A percentile compares a stretch with the other conserved stretches of the same genome.
Evolutionary conservation across 92 coral and sea anemone species (phyloP).

Genomic region (Epizoanthus rinbou): DNA sequence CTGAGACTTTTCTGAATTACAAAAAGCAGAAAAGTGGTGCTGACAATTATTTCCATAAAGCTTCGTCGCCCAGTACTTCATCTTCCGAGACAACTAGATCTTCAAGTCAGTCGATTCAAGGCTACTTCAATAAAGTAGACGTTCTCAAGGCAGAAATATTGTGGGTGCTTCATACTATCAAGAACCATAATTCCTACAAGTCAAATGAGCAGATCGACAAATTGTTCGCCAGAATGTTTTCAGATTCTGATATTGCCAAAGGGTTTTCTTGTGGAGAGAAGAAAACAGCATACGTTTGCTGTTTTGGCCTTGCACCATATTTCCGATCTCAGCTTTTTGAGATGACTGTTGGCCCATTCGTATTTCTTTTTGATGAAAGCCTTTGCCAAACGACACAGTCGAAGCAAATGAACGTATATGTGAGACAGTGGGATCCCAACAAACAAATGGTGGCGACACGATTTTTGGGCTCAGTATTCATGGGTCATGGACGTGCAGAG

Average conservation of each 20-base stretch:
- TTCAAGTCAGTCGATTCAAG: slow-evolving; percentile 22
- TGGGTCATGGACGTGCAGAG: slow-evolving; percentile 8
- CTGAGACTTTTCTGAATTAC: too few relatives aligned
- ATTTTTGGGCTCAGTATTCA: slow-evolving; percentile 5
- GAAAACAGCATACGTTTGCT: slow-evolving; percentile 46
- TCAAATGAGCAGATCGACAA: slow-evolving; percentile 41
- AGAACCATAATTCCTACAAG: slow-evolving; percentile 44
- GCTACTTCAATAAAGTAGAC: slow-evolving; percentile 32
- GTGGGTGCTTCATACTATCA: slow-evolving; percentile 48
- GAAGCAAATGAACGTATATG: neutral
- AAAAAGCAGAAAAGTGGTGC: too few relatives aligned
- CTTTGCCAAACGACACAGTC: slow-evolving; percentile 43
- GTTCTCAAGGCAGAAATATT: slow-evolving; percentile 51
- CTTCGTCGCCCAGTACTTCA: too few relatives aligned
- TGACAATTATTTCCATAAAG: too few relatives aligned
- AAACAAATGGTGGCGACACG: slow-evolving; percentile 2
- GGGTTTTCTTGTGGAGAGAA: slow-evolving; percentile 52
- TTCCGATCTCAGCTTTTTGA: slow-evolving; percentile 25
- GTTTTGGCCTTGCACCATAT: neutral
- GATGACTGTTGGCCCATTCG: slow-evolving; percentile 34
- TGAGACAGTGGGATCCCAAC: slow-evolving; percentile 6
- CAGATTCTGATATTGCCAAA: slow-evolving; percentile 49
- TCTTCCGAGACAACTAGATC: too few relatives aligned
- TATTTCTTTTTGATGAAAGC: slow-evolving; percentile 37
- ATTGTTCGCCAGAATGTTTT: slow-evolving; percentile 50